Evolutionary conservation across 2,888 invertebrate genomes (phyloP).

Genomic region (Diaphora mendica): DNA sequence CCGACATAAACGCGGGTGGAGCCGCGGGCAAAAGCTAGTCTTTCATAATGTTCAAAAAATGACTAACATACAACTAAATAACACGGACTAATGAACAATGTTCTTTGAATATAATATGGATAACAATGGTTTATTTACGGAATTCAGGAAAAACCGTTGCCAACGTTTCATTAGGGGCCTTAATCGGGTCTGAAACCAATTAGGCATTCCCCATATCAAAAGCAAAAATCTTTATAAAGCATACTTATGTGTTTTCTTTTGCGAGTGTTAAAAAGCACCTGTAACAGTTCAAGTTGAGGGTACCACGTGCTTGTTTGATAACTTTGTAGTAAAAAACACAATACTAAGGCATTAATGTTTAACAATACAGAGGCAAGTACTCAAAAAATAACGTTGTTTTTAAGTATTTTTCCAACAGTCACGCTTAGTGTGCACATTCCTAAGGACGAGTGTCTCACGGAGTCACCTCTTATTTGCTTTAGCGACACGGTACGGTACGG

Average conservation of each 20-base stretch:
- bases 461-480: conserved; percentile 64
- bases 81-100: not conserved
- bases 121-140: too few relatives aligned
- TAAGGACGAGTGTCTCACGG: conserved; percentile 68
- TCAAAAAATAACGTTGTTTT: conserved; percentile 10
- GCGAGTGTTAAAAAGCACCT: not conserved
- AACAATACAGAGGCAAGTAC: conserved; percentile 6
- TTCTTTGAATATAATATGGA: too few relatives aligned
- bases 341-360: conserved; percentile 1
- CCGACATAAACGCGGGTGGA: too few relatives aligned
- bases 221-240: not conserved
- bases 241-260: not conserved
- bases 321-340: not conserved
- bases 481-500: conserved; percentile 61
- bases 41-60: not conserved
- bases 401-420: conserved; percentile 18
- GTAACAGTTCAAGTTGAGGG: not conserved
- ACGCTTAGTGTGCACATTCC: conserved; percentile 53
- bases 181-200: too few relatives aligned
- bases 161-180: not conserved
- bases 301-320: not conserved
- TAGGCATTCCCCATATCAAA: not conserved
- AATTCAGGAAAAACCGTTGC: not conserved
- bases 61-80: too few relatives aligned
- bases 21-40: too few relatives aligned